Evolutionary conservation across 1,140 invertebrate species (phyloP).

Genomic region (Bombus pyrosoma): DNA sequence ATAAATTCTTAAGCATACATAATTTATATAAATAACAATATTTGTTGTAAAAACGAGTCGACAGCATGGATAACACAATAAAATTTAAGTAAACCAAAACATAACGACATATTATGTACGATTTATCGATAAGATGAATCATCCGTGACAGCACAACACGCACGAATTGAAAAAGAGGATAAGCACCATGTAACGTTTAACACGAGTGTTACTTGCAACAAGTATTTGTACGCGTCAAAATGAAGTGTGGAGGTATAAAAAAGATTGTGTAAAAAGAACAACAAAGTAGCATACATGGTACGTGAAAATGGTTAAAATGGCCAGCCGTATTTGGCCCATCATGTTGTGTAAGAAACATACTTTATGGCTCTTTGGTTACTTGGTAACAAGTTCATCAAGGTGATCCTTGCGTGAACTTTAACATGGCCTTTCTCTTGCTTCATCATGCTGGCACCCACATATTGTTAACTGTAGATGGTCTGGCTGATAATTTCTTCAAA

Average conservation of each 20-base stretch:
- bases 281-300: not conserved
- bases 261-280: not conserved
- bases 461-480: conserved; percentile 57
- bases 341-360: not conserved
- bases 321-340: not conserved
- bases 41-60: not conserved
- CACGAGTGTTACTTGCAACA: not conserved
- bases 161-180: not conserved
- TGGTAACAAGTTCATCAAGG: conserved; percentile 43
- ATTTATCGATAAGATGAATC: not conserved
- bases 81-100: not conserved
- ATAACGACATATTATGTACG: not conserved
- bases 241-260: not conserved
- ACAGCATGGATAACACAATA: no score
- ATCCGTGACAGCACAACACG: not conserved
- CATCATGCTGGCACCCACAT: conserved; percentile 64
- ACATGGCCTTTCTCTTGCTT: conserved; percentile 40
- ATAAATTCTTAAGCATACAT: not conserved
- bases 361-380: conserved; percentile 13
- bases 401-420: conserved; percentile 44
- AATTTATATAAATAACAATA: no score
- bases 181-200: not conserved
- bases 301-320: conserved; percentile 17
- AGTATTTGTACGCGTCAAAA: not conserved
- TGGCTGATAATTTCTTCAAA: conserved; percentile 40